These are phyloP conservation scores for Heliconius sara DNA, from an alignment of 2,888 invertebrate genomes.

Conservation along the genomic window DNA sequence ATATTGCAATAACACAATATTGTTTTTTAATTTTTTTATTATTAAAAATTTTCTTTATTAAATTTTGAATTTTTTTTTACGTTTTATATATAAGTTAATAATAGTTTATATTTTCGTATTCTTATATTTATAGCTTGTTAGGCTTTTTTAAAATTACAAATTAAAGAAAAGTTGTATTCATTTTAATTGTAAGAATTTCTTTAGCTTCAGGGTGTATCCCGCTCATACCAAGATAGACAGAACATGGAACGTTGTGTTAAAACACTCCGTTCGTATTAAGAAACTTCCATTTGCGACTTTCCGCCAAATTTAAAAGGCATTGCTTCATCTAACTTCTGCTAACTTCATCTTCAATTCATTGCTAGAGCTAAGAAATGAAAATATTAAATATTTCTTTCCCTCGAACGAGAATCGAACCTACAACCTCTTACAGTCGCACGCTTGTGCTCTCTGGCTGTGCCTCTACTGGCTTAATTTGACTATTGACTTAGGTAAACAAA, in stretches of 20 bases:
- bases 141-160: neutral
- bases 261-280: neutral
- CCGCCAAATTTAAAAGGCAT: neutral
- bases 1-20: neutral
- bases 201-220: neutral
- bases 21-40: neutral
- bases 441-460: too few species aligned
- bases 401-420: neutral
- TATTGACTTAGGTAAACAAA: too few species aligned
- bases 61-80: neutral
- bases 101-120: neutral
- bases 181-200: neutral
- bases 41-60: neutral
- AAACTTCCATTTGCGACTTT: neutral
- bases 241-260: neutral
- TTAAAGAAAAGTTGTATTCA: too few species aligned
- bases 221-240: neutral
- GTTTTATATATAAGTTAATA: neutral
- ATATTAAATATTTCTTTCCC: neutral
- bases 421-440: too few species aligned
- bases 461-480: too few species aligned
- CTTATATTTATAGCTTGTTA: neutral
- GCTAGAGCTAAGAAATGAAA: neutral
- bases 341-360: neutral
- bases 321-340: too few species aligned